Evolutionary conservation across 2,113 vertebrate genomes (phyloP).

Genomic region (Madoqua kirkii): DNA sequence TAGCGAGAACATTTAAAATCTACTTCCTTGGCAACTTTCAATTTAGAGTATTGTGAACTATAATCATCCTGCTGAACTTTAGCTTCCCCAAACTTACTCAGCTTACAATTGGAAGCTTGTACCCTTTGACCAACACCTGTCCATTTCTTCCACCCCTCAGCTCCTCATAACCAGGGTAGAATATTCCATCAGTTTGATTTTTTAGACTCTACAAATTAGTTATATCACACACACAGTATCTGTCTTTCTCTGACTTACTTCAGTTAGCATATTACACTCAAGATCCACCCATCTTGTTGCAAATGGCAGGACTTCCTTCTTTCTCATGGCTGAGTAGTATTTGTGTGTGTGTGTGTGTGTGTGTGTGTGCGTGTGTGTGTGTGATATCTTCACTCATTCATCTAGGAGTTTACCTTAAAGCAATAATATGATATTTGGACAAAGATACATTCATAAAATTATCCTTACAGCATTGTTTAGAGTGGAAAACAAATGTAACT

Average conservation of each 20-base stretch:
- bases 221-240: not conserved
- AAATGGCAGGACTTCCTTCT: not conserved
- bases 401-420: not conserved
- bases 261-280: not conserved
- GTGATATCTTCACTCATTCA: not conserved
- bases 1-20: not conserved
- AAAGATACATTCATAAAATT: not conserved
- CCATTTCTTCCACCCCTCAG: not conserved
- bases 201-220: not conserved
- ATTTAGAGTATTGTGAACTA: not conserved
- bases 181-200: not conserved
- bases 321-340: not conserved
- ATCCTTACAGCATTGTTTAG: not conserved
- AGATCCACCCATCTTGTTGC: not conserved
- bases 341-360: not conserved
- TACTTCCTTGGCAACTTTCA: not conserved
- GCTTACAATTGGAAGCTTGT: not conserved
- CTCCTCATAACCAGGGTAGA: not conserved
- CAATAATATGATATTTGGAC: slow-evolving; percentile 13
- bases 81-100: not conserved
- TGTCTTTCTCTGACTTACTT: not conserved
- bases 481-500: slow-evolving; percentile 4
- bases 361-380: not conserved
- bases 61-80: not conserved
- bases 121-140: not conserved